Base-by-base conservation (phyloP, 2,113 vertebrate genomes). In the Chlorodrepanis virens region DNA sequence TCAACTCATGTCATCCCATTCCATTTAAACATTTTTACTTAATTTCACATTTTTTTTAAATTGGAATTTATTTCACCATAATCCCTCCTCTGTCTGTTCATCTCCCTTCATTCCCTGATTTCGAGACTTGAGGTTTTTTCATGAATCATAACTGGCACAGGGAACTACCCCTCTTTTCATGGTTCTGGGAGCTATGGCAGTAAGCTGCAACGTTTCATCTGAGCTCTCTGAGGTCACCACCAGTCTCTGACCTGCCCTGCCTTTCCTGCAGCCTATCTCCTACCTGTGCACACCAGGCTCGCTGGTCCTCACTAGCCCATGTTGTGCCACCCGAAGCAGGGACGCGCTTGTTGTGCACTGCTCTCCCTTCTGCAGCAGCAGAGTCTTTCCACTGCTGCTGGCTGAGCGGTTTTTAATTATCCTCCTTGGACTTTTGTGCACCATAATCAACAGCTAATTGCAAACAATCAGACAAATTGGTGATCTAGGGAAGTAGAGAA, bases 371-470 rank as follows among this genome's bases (percentile, higher is more conserved):
- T 25, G 40, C 5, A 1, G 49, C 69, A 88, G 68, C 52, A 87
- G 28, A 35, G 44, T 63, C 49, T 87, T 79, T 44, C 63, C 72
- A 35, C 44, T 84, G 75, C 70, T 84, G 49, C 50, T 87, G 78
- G 59, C 53, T 86, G 91, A 91, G 44, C 22, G 2, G 37, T 15
- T 70, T 85, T 77, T 89, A 70, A 89, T 96, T 87, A 87, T 89
- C 37, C 77, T 82, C 86, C 90, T 77, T 63, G 81, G 88, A 91
- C 60, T 85, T 95, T 5, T 11, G 35, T 69, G 70, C 60, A 28
- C 25, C 59, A 63, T 76, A 89, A 95, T 92, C 86, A 91, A 44
- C 45, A 67, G 68, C 44, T 94, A 94, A 97, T 92, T 95, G 89
- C 87, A 77, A 90, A 44, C 90, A 90, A 85, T 86, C 74, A 87